Conservation (phyloP, 2,113 vertebrate genomes). For the Aegypius monachus region DNA sequence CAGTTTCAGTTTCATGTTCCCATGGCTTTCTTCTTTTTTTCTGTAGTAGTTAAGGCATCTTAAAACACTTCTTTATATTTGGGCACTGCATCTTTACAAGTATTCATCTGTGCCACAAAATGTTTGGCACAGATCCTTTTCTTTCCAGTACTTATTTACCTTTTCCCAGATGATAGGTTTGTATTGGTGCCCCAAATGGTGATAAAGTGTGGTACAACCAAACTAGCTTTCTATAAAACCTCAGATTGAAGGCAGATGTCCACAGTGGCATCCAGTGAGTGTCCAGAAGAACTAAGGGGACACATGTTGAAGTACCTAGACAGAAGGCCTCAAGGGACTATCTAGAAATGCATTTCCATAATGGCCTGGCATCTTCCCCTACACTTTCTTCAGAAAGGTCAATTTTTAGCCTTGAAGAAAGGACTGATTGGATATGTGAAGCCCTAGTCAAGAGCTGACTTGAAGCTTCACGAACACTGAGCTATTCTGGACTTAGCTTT, state of each 20-base stretch:
- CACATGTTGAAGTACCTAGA: not conserved
- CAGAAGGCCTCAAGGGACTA: not conserved
- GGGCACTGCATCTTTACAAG: not conserved
- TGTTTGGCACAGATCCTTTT: not conserved
- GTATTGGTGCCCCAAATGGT: not conserved
- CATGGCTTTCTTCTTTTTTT: not conserved
- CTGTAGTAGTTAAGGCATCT: not conserved
- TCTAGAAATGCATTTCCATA: not conserved
- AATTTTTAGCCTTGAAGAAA: not conserved
- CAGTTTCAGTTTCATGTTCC: not conserved
- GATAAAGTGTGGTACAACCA: not conserved
- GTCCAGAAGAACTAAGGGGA: not conserved
- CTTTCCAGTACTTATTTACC: not conserved
- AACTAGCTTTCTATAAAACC: not conserved
- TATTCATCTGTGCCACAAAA: not conserved
- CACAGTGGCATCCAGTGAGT: not conserved
- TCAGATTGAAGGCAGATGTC: not conserved
- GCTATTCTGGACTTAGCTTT: not conserved
- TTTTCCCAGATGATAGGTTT: not conserved
- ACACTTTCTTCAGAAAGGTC: not conserved
- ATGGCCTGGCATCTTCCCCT: not conserved
- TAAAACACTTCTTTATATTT: not conserved
- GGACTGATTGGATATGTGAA: not conserved
- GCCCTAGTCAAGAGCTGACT: not conserved
- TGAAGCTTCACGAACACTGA: not conserved